Conservation (phyloP, 2,888 invertebrate species). For the Dascillus cervinus region DNA sequence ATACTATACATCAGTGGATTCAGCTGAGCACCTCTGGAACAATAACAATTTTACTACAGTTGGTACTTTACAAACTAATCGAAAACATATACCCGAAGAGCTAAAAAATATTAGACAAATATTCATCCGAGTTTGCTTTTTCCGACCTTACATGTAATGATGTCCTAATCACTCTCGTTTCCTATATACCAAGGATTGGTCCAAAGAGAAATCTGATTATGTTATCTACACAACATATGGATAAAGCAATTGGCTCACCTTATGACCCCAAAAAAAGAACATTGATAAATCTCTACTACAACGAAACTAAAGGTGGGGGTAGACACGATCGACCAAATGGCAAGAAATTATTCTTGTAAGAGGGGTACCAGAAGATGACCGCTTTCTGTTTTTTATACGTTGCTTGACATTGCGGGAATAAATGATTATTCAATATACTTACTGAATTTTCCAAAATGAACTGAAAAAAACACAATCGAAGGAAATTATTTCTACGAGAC, state of each 20-base stretch:
- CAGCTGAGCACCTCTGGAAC: neutral
- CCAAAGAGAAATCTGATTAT: constrained; percentile 1
- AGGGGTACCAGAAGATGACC: constrained; percentile 2
- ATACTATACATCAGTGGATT: constrained; percentile 1
- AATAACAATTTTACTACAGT: constrained; percentile 1
- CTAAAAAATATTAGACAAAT: neutral
- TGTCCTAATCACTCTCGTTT: constrained; percentile 1
- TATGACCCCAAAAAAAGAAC: too few relatives aligned
- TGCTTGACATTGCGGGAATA: constrained; percentile 1
- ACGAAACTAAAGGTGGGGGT: constrained; percentile 1
- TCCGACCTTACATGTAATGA: neutral
- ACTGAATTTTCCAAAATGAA: too few relatives aligned
- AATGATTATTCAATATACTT: too few relatives aligned
- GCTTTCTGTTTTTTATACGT: constrained; percentile 1
- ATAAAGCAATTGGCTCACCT: neutral
- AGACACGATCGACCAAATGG: constrained; percentile 2
- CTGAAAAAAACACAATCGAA: constrained; percentile 1
- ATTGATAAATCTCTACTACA: neutral
- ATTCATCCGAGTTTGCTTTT: neutral
- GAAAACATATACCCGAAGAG: neutral
- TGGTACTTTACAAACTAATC: neutral
- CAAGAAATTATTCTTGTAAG: neutral
- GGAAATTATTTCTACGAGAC: neutral
- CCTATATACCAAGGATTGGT: neutral
- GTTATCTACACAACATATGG: constrained; percentile 1